A percentile compares a stretch with the other conserved stretches of the same genome.
phyloP scores from a whole-genome alignment of 2,797 vertebrate species.

The Notamacropus eugenii region DNA sequence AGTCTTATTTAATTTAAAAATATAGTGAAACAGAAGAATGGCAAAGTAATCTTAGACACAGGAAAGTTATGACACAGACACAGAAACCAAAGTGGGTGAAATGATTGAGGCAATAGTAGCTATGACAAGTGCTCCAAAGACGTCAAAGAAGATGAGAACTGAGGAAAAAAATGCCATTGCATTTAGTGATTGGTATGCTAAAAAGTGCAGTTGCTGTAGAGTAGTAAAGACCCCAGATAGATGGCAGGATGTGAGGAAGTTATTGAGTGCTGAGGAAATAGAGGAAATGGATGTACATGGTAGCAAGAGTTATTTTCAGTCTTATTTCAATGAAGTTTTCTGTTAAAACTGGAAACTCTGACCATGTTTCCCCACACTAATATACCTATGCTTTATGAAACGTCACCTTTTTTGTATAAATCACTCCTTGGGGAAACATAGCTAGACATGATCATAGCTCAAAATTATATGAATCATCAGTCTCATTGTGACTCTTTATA shows the following conservation, averaged over 20 bases:
- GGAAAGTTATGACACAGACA: not conserved
- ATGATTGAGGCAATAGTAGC: not conserved
- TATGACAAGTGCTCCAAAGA: not conserved
- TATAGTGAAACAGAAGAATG: not conserved
- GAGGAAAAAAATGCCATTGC: not conserved
- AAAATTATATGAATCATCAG: not conserved
- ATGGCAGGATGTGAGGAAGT: not conserved
- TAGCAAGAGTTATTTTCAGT: not conserved
- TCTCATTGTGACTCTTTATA: not conserved
- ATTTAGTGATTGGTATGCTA: not conserved
- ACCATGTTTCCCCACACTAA: not conserved
- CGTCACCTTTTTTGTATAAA: not conserved
- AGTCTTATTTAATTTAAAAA: not conserved
- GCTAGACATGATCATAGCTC: not conserved
- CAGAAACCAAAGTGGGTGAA: not conserved
- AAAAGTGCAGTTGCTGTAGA: not conserved
- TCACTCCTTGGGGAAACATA: not conserved
- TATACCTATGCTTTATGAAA: not conserved
- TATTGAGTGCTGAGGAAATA: not conserved
- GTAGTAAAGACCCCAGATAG: not conserved
- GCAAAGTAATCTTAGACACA: not conserved
- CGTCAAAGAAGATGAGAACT: not conserved
- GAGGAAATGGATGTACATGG: not conserved
- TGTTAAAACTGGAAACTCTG: not conserved
- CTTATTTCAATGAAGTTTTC: not conserved